Evolutionary conservation across 2,888 invertebrate species (phyloP).

Genomic region (Xylota segnis): DNA sequence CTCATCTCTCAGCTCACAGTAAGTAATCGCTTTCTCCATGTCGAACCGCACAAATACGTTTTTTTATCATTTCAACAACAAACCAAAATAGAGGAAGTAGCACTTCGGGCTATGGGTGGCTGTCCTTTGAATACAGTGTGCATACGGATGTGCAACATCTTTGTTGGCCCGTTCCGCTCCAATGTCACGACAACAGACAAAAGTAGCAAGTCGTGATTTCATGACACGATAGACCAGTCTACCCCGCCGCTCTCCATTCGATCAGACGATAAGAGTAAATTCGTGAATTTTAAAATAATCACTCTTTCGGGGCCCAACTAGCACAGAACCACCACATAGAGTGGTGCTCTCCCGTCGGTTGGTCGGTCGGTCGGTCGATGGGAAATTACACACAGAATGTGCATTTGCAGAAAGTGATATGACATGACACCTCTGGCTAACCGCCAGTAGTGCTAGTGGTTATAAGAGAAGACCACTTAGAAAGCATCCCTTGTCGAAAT

Average conservation of each 20-base stretch:
- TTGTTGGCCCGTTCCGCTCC: background rate
- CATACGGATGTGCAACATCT: conserved; percentile 10
- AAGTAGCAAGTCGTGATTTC: conserved; percentile 31
- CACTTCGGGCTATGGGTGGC: background rate
- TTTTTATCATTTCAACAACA: conserved; percentile 12
- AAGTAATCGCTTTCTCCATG: background rate
- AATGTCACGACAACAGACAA: conserved; percentile 32
- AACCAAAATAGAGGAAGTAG: conserved; percentile 5
- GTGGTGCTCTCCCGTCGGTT: background rate
- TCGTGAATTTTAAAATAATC: conserved; percentile 29
- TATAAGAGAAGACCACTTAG: conserved; percentile 14
- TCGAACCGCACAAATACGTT: background rate
- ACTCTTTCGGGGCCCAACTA: background rate
- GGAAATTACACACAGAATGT: conserved; percentile 11
- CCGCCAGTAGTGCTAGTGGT: conserved; percentile 8
- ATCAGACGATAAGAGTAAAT: conserved; percentile 5
- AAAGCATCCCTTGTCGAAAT: conserved; percentile 17
- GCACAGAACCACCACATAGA: background rate
- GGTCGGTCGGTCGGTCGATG: background rate
- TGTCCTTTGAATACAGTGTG: background rate
- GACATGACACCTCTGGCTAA: conserved; percentile 30
- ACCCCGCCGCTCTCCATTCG: background rate
- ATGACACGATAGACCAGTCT: conserved; percentile 8
- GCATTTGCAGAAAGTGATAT: conserved; percentile 17
- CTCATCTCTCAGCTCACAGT: too few species aligned